phyloP scores from a whole-genome alignment of 2,797 vertebrate genomes.

The Brachymystax lenok region DNA sequence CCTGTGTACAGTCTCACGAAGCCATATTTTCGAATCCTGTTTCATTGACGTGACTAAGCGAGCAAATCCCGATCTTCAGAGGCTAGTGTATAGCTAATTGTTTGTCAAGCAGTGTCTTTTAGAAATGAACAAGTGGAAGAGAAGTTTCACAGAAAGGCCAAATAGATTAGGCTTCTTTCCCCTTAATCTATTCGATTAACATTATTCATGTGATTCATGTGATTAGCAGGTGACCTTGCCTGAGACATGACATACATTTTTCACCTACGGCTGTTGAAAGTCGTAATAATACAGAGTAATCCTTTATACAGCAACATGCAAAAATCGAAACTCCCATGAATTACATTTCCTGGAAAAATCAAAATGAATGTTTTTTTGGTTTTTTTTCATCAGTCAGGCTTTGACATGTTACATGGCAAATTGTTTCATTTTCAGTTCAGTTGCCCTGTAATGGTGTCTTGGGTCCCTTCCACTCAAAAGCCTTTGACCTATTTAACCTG shows the following conservation, averaged over 20 bases:
- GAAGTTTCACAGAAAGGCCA: no score
- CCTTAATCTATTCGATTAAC: background rate
- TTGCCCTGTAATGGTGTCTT: background rate
- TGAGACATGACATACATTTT: background rate
- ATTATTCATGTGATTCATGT: background rate
- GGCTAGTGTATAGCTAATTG: no score
- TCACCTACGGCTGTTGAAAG: background rate
- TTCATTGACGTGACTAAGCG: no score
- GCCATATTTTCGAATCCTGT: background rate
- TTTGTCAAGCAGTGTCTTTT: no score
- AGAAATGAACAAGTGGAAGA: no score
- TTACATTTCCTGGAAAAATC: background rate
- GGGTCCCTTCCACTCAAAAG: constrained; percentile 16
- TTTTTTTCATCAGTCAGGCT: constrained; percentile 4
- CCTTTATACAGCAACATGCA: constrained; percentile 2
- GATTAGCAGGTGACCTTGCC: background rate
- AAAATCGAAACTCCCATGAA: background rate
- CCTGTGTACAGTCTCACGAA: background rate
- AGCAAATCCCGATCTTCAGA: no score
- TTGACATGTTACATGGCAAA: constrained; percentile 5
- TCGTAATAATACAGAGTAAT: no score
- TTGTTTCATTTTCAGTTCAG: constrained; percentile 14
- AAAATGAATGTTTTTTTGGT: background rate
- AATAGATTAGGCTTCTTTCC: background rate
- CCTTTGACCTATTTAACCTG: constrained; percentile 22